Evolutionary conservation across 2,113 vertebrate genomes (phyloP), one percentile per base, ranked within the genome.

Genomic region (Halichoerus grypus): DNA sequence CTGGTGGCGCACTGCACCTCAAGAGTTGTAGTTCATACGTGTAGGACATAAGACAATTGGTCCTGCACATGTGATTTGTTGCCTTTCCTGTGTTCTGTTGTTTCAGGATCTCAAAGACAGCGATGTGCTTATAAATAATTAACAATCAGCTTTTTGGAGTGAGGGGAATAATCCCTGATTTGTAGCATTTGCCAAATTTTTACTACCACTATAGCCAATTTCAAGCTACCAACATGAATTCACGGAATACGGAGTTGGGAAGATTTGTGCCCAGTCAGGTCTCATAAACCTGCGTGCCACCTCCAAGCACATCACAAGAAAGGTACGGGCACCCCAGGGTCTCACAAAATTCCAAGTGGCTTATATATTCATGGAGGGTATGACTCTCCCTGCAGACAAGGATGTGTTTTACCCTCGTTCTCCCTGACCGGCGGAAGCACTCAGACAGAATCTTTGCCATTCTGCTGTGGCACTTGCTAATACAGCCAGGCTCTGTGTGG

Each of bases 281-380:
- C 33, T 55, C 63, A 15, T 18, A 19, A 53, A 42, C 39, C 16
- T 8, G 0, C 6, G 7, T n/a, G 13, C 28, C 2, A 0, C 36
- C 71, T 31, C 72, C 7, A 24, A 21, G 14, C 11, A 2, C 3
- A 6, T 39, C 31, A 4, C 42, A 46, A 31, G n/a, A 28, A 14
- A 81, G 65, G 61, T 1, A 6, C 18, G 22, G 95, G 94, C 21
- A 18, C 31, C 15, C 84, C 12, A 22, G 16, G 9, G 1, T 67
- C 77, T 80, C 55, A 57, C 3, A 14, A 3, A 36, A 77, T 46
- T 46, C 51, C 24, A 14, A 7, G 8, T 3, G 31, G 5, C 36
- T 59, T 24, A 5, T 28, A 19, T 19, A 7, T 49, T 88, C 21
- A 1, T 8, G 0, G 28, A 2, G 4, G 11, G 26, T 9, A 6